phyloP scores from a whole-genome alignment of 1,140 invertebrate genomes.

The Notospermus geniculatus region DNA sequence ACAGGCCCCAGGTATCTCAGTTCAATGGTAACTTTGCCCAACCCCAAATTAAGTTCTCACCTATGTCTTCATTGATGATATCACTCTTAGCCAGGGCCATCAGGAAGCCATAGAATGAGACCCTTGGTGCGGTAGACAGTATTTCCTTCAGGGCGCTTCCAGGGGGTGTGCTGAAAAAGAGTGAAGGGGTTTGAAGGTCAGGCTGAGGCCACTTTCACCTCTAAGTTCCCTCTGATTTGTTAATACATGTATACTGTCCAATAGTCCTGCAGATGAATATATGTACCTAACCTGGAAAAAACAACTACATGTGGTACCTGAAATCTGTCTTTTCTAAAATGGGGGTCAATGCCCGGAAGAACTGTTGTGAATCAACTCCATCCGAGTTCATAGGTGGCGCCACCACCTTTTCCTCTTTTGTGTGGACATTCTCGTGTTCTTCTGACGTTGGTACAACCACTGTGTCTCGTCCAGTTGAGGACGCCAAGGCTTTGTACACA shows the following conservation, averaged over 20 bases:
- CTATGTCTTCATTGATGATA: conserved; percentile 46
- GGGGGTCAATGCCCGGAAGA: conserved; percentile 44
- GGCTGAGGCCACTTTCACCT: neutral
- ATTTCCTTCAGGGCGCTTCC: conserved; percentile 42
- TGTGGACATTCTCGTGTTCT: conserved; percentile 25
- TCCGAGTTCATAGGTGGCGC: conserved; percentile 29
- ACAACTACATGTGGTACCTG: conserved; percentile 27
- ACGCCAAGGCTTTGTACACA: conserved; percentile 43
- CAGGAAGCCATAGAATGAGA: conserved; percentile 54
- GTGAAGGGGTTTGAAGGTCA: neutral
- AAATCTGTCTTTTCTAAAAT: conserved; percentile 40
- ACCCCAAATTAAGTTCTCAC: conserved; percentile 26
- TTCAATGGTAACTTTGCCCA: neutral
- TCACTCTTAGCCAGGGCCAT: conserved; percentile 51
- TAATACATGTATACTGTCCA: neutral
- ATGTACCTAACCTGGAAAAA: too few species aligned
- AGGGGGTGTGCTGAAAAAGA: conserved; percentile 39
- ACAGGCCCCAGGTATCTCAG: neutral
- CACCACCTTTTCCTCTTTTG: conserved; percentile 32
- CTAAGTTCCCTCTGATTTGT: neutral
- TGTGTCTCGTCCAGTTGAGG: conserved; percentile 40
- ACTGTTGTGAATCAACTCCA: conserved; percentile 49
- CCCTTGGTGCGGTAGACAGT: conserved; percentile 36
- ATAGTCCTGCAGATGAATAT: neutral
- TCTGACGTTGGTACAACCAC: conserved; percentile 52